Percentiles rank a stretch among this genome's conserved stretches.
Evolutionary conservation across 1,140 invertebrate genomes (phyloP).

Genomic region (Pogonognathellus flavescens): DNA sequence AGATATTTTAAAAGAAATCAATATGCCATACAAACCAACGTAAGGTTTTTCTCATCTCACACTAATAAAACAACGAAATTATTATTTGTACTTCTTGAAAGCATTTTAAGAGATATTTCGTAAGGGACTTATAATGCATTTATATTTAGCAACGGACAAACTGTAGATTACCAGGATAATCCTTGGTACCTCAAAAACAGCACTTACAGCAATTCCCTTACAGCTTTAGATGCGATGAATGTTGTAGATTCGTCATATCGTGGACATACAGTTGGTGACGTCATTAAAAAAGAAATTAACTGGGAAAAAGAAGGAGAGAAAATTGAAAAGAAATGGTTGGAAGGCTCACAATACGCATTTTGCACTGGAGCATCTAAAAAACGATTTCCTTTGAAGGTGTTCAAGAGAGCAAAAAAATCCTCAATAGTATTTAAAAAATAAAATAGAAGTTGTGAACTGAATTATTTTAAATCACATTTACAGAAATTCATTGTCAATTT

Average conservation of each 20-base stretch:
- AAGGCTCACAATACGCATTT: conserved; percentile 53
- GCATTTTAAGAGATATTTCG: no score
- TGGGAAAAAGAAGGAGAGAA: conserved; percentile 31
- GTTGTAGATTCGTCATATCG: not conserved
- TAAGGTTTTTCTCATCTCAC: no score
- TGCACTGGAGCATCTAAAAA: conserved; percentile 25
- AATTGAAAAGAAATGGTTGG: conserved; percentile 45
- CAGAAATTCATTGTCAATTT: conserved; percentile 10
- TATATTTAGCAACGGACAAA: not conserved
- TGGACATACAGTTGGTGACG: conserved; percentile 28
- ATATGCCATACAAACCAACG: conserved; percentile 63
- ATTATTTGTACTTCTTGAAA: no score
- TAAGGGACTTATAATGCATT: no score
- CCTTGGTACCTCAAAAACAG: conserved; percentile 34
- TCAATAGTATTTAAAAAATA: no score
- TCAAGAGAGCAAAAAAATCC: no score
- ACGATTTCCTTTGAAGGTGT: conserved; percentile 50
- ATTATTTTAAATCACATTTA: not conserved
- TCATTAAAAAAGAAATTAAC: conserved; percentile 34
- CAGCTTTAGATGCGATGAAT: conserved; percentile 40
- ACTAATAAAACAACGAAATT: no score
- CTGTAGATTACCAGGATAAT: conserved; percentile 21
- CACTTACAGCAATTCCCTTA: conserved; percentile 39
- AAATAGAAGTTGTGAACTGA: no score
- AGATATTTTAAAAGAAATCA: conserved; percentile 51